Conservation (phyloP, 2,113 vertebrate genomes). For the Corythoichthys intestinalis region DNA sequence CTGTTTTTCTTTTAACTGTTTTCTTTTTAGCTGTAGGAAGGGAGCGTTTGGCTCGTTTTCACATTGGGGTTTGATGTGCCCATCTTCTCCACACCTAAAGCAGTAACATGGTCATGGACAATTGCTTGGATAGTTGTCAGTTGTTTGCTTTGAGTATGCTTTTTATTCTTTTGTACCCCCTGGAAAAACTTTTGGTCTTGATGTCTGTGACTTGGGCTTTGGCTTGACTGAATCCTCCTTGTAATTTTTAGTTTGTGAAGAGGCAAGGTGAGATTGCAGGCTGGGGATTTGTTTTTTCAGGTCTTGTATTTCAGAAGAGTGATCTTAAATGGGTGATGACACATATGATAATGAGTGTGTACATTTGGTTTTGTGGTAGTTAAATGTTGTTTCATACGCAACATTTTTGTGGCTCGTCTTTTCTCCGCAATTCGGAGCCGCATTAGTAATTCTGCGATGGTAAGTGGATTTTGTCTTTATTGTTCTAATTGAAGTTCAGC, state of each 20-base stretch:
- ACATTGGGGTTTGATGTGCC: no score
- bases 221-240: neutral
- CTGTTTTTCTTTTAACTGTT: no score
- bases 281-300: neutral
- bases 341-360: neutral
- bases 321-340: no score
- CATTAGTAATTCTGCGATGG: neutral
- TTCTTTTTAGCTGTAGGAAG: no score
- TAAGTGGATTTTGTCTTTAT: neutral
- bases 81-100: constrained; percentile 1
- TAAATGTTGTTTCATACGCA: neutral
- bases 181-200: neutral
- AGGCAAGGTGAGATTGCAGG: no score
- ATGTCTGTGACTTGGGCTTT: neutral
- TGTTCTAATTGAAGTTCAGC: neutral
- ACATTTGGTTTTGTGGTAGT: neutral
- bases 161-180: neutral
- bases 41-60: no score
- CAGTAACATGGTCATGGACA: constrained; percentile 1
- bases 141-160: neutral
- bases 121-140: neutral
- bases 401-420: neutral
- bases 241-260: no score
- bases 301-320: neutral
- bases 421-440: neutral